These are phyloP conservation scores for Cerceris rybyensis DNA, from an alignment of 2,888 invertebrate species.

Conservation along the genomic window DNA sequence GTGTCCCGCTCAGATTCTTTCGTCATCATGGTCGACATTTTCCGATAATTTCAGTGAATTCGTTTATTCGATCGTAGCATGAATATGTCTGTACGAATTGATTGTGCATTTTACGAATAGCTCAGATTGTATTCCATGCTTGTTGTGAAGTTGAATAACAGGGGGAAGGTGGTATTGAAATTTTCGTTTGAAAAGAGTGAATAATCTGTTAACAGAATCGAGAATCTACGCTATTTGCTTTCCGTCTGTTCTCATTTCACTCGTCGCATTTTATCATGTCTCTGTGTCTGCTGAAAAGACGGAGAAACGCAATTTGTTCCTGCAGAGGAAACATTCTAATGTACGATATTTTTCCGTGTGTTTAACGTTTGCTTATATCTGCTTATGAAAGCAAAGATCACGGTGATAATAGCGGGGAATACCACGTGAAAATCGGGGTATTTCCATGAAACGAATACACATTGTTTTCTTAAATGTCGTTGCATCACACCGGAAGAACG, in stretches of 20 bases:
- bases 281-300: no score
- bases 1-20: no score
- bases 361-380: background rate
- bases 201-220: no score
- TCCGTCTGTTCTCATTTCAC: background rate
- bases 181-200: no score
- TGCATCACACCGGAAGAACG: background rate
- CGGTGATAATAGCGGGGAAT: background rate
- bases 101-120: background rate
- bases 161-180: background rate
- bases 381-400: background rate
- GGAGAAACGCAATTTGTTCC: no score
- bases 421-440: background rate
- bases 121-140: background rate
- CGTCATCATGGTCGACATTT: no score
- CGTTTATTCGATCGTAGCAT: background rate
- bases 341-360: background rate
- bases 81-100: background rate
- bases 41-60: background rate
- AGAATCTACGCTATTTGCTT: background rate
- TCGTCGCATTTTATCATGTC: background rate
- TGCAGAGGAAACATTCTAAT: background rate
- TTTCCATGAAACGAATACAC: background rate
- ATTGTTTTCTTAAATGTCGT: background rate
- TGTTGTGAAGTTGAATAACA: background rate